Conservation (phyloP, 2,888 invertebrate genomes). For the Frankliniella intonsa region DNA sequence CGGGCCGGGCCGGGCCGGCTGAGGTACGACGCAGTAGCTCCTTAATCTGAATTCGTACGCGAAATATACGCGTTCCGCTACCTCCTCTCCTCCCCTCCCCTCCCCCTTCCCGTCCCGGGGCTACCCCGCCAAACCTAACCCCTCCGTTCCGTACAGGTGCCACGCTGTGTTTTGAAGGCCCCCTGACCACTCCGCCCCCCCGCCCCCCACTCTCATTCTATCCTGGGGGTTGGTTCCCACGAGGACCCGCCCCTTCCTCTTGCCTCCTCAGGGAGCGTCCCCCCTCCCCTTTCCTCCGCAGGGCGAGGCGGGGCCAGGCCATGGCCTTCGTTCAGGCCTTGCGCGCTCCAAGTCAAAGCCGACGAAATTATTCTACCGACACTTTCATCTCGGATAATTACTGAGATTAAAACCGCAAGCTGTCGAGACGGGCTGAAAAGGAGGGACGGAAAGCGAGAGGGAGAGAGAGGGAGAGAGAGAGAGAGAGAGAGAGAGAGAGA, state of each 20-base stretch:
- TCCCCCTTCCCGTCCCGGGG: not conserved
- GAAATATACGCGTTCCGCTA: not conserved
- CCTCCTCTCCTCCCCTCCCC: too few species aligned
- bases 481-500: not conserved
- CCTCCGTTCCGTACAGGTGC: not conserved
- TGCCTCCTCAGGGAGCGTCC: too few species aligned
- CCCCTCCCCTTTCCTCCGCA: too few species aligned
- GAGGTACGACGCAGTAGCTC: not conserved
- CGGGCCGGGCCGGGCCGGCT: not conserved
- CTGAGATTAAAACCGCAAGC: conserved; percentile 6
- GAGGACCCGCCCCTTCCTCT: too few species aligned
- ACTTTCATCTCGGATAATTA: not conserved
- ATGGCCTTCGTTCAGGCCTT: too few species aligned
- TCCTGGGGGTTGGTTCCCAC: too few species aligned
- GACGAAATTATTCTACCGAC: conserved; percentile 6
- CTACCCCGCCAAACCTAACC: not conserved
- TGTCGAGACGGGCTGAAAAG: not conserved
- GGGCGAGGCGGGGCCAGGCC: too few species aligned
- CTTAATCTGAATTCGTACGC: not conserved
- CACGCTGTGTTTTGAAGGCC: too few species aligned
- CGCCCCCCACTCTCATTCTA: too few species aligned
- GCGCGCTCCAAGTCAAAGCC: not conserved
- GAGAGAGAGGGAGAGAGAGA: not conserved
- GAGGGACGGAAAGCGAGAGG: not conserved
- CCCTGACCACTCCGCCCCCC: too few species aligned